Evolutionary conservation across 2,113 vertebrate genomes (phyloP).

Genomic region (Psittacula cyanocephala): DNA sequence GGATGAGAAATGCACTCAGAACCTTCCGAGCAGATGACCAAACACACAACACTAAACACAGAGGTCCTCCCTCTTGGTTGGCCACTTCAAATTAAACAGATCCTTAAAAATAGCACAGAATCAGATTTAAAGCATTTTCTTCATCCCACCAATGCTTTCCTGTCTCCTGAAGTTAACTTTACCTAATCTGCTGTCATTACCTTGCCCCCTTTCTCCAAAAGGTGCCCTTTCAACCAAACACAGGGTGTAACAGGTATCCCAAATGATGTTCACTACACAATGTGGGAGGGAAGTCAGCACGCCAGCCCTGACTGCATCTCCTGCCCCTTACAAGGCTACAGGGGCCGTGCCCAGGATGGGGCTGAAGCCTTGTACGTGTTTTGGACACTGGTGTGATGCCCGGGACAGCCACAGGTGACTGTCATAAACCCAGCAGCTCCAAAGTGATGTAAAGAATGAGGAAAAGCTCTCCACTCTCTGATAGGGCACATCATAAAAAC

Average conservation of each 20-base stretch:
- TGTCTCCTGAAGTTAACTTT: background rate
- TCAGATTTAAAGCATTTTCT: background rate
- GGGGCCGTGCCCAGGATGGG: background rate
- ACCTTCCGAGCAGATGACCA: background rate
- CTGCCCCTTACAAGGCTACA: background rate
- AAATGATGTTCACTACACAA: background rate
- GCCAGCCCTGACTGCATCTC: background rate
- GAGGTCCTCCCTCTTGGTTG: background rate
- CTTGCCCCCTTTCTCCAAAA: background rate
- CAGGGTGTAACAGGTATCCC: background rate
- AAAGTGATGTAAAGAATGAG: background rate
- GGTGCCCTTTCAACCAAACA: background rate
- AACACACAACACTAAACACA: background rate
- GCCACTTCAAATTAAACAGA: background rate
- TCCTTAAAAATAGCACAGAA: background rate
- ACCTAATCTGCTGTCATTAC: background rate
- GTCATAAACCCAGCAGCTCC: background rate
- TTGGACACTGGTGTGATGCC: background rate
- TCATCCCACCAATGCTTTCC: background rate
- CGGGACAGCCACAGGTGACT: background rate
- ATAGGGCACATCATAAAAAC: background rate
- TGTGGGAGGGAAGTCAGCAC: background rate
- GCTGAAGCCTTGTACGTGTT: background rate
- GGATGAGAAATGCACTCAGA: background rate
- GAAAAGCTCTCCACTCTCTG: background rate